Base-by-base conservation (phyloP, 1,140 invertebrate genomes). In the Drosophila pectinifera region DNA sequence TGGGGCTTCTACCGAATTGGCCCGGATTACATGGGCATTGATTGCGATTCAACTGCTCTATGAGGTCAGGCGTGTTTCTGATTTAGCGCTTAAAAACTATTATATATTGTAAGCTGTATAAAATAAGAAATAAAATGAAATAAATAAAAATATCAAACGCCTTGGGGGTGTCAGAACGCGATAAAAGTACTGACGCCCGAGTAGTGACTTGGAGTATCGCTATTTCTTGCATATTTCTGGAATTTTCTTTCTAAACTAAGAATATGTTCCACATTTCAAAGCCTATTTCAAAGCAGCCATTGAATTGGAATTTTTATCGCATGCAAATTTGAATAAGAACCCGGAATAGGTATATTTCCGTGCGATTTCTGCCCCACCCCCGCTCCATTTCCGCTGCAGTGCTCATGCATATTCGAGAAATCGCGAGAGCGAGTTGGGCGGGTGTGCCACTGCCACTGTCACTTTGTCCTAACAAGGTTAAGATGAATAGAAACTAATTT, bases 401-500 rank as follows among this genome's bases (percentile, higher is more conserved):
- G 42, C 58, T 46, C 39, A 64, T 64, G 58, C 58, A 64, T 64
- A 63, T 63, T 63, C 57, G 20, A 7, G 58, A 10, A n/a, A 26
- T 34, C 8, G 39, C 18, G 8, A 3, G 41, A 20, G 28, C 24
- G 28, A 41, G 8, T 5, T 26, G 26, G 28, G 18, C 3, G 14
- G 14, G 36, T 36, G 49, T 36, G 18, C 49, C n/a, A n/a, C n/a
- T 36, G 31, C 49, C 34, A 24, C 64, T 70, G 68, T 70, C 58
- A 61, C 72, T 61, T 41, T 57, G 26, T 42, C 53, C 75, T 86
- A 88, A 86, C 82, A 86, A 86, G 82, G 82, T 82, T 86, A 86
- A 77, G 64, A 79, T 86, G 67, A 73, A 65, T 48, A 56, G 65
- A 78, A 88, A 88, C 83, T 89, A 89, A 88, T 88, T 88, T 88